Conservation (phyloP, 2,113 vertebrate species). For the Oxyura jamaicensis region DNA sequence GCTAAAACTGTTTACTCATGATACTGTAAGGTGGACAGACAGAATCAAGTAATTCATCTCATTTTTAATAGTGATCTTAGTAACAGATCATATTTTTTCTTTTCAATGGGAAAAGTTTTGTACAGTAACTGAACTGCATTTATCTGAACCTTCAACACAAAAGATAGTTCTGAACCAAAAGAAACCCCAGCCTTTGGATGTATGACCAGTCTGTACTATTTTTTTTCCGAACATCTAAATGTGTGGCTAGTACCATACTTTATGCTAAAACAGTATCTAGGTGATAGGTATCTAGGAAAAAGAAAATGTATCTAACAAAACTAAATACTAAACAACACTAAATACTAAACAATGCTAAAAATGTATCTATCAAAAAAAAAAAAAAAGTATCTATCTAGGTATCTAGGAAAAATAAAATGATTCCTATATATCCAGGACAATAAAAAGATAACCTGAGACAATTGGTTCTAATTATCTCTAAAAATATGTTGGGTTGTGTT, state of each 20-base stretch:
- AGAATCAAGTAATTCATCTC: neutral
- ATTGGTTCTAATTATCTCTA: neutral
- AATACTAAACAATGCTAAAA: no score
- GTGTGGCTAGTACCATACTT: neutral
- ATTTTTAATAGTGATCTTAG: neutral
- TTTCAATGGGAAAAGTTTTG: neutral
- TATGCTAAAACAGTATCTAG: neutral
- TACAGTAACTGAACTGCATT: neutral
- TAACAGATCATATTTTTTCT: neutral
- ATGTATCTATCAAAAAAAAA: no score
- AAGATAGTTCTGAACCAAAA: neutral
- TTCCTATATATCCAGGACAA: no score
- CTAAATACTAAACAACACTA: no score
- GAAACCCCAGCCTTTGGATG: neutral
- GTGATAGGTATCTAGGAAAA: neutral
- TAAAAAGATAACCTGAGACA: neutral
- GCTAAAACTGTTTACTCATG: neutral
- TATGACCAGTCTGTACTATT: neutral
- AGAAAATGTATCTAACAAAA: no score
- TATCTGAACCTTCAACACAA: neutral
- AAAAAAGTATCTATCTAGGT: no score
- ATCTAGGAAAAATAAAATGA: no score
- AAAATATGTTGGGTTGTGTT: neutral
- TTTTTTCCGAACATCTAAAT: neutral
- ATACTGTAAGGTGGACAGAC: neutral